phyloP scores from a whole-genome alignment of 2,113 vertebrate species.

The Onychorhynchus coronatus region DNA sequence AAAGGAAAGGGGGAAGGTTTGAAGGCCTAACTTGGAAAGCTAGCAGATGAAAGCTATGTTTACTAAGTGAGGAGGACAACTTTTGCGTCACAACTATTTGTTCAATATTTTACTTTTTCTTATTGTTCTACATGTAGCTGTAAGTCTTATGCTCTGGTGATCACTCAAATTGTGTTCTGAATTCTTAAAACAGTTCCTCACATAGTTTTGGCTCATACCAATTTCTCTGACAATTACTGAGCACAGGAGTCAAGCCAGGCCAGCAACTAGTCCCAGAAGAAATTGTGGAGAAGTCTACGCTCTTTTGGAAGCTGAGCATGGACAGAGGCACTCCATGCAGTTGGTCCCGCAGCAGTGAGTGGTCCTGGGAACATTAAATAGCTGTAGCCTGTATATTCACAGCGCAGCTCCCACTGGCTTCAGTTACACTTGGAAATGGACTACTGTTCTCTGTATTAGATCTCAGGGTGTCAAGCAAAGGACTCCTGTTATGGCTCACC shows the following conservation, averaged over 20 bases:
- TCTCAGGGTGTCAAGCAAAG: background rate
- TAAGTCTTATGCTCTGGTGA: background rate
- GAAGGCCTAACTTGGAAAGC: background rate
- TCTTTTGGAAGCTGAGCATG: background rate
- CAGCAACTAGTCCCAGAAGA: background rate
- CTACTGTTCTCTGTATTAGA: background rate
- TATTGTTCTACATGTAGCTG: background rate
- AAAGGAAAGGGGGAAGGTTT: background rate
- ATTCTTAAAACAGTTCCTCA: background rate
- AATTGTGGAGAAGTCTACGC: background rate
- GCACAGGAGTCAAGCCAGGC: background rate
- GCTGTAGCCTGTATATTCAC: background rate
- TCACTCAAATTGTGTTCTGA: background rate
- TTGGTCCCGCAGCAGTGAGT: background rate
- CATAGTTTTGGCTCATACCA: background rate
- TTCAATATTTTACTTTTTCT: background rate
- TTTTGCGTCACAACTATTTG: slow-evolving; percentile 15
- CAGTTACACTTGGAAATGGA: background rate
- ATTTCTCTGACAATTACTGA: background rate
- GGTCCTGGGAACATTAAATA: background rate
- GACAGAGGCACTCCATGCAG: background rate
- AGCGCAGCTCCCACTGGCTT: background rate
- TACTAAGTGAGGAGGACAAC: background rate
- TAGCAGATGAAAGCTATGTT: background rate
- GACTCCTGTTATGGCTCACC: background rate